Evolutionary conservation across 2,797 vertebrate genomes (phyloP), one percentile per base, ranked within the genome.

Genomic region (Enteromius anoplus): DNA sequence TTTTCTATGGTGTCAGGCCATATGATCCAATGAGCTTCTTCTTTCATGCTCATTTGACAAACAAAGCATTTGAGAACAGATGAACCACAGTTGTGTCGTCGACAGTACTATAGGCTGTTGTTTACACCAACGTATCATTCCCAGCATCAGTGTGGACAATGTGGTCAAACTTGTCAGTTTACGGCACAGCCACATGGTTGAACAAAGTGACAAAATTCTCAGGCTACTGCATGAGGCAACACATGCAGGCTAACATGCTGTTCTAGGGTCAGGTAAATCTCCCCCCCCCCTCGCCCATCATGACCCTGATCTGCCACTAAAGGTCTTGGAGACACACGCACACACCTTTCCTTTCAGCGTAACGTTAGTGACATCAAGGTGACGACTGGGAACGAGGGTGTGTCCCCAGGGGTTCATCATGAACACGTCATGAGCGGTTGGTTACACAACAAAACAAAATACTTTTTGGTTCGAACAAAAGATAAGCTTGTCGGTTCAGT

Each of bases 91-190:
- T 55, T 49, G 29, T 60, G n/a, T 69, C 47, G 21, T 45, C 32
- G 26, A 55, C 26, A 71, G 51, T 58, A n/a, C n/a, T 10, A 29
- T 58, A 77, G 32, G 49, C 84, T 77, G 85, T 78, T 88, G 85
- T 89, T 83, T 83, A 87, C 81, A 71, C 19, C 45, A 42, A 47
- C 29, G 77, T 82, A 70, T 86, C 72, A 45, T 62, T 49, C 21
- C 84, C 60, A 85, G 85, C 72, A 60, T 53, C 47, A 62, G 73
- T 29, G 34, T 37, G 34, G 86, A 88, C 86, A 85, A 90, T 92
- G 93, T 21, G 64, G 93, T 92, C 86, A 84, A 88, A 92, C 92
- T 91, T 88, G 93, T 93, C 86, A 32, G 91, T 89, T 92, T 42
- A 88, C 91, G 90, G 90, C 87, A 73, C 23, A 14, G 71, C 64